Conservation (phyloP, 2,888 invertebrate genomes). For the Spodoptera picta region DNA sequence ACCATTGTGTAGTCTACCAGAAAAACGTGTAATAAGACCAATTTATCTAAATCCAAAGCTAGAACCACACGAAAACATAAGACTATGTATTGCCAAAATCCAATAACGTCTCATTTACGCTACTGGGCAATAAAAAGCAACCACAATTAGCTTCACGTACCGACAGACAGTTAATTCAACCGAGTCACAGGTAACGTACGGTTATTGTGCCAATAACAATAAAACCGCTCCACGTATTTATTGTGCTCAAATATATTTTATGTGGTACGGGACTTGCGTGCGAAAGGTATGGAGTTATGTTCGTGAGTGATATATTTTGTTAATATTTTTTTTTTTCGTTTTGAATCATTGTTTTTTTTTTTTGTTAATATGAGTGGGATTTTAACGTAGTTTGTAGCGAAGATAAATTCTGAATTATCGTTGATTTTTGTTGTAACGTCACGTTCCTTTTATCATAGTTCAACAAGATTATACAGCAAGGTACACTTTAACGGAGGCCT, state of each 20-base stretch:
- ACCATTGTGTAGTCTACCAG: too few relatives aligned
- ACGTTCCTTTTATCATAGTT: too few relatives aligned
- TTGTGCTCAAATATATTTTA: slow-evolving; percentile 59
- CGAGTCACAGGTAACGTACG: slow-evolving; percentile 57
- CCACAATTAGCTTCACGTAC: slow-evolving; percentile 57
- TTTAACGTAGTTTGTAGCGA: too few relatives aligned
- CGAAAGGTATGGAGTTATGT: slow-evolving; percentile 28
- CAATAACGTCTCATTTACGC: slow-evolving; percentile 51
- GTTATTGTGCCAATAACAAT: slow-evolving; percentile 63
- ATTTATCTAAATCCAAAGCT: neutral
- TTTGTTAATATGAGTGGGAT: too few relatives aligned
- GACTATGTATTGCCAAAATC: slow-evolving; percentile 38
- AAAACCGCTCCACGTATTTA: slow-evolving; percentile 51
- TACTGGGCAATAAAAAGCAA: slow-evolving; percentile 47
- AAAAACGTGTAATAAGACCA: too few relatives aligned
- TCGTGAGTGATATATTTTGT: neutral
- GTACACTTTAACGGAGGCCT: too few relatives aligned
- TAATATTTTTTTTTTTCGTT: too few relatives aligned
- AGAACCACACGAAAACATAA: neutral
- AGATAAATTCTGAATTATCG: too few relatives aligned
- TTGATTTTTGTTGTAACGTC: too few relatives aligned
- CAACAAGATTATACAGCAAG: too few relatives aligned
- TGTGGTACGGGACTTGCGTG: slow-evolving; percentile 51
- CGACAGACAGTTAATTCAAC: slow-evolving; percentile 56
- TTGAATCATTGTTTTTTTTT: too few relatives aligned